Evolutionary conservation across 2,888 invertebrate species (phyloP), one percentile per base, ranked within the genome.

Genomic region (Athrips mouffetella): DNA sequence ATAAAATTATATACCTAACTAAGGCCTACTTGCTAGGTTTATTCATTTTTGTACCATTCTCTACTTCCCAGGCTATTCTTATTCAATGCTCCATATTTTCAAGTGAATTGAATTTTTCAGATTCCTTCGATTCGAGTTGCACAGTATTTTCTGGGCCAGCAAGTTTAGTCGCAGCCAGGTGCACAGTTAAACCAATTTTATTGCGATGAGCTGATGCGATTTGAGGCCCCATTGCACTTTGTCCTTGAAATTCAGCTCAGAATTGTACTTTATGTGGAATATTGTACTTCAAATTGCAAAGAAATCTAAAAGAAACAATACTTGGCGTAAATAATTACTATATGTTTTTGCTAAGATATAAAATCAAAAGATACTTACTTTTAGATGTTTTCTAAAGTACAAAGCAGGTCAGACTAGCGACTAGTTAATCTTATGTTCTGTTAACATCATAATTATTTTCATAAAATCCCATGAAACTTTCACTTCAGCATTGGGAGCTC

Each of bases 151-250:
- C 35, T 20, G n/a, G 20, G 16, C n/a, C 35, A 35, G 35, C 16
- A 20, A 16, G 10, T 35, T 18, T 8, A 35, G 35, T 35, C 10
- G 15, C 16, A 35, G 35, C 40, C 55, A 58, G 58, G 58, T 58
- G 60, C 49, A 54, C 55, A 39, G 8, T 40, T 53, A 49, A 60
- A 49, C 52, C 46, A 53, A 52, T n/a, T n/a, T n/a, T n/a, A n/a
- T 56, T 44, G 16, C 15, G 21, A 15, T 50, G 49, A 53, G 44
- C 52, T 52, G 55, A 55, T 57, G 53, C 55, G 54, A 54, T 58
- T 56, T 55, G 44, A 50, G 49, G 50, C 54, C 50, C 55, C 49
- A 54, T 58, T 50, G 52, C 55, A 52, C 50, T 56, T 49, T 48
- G 33, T 49, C 51, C 54, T 54, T 48, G 25, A 48, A 37, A 23